Conservation (phyloP, 2,113 vertebrate genomes). For the Petrocephalus microphthalmus region DNA sequence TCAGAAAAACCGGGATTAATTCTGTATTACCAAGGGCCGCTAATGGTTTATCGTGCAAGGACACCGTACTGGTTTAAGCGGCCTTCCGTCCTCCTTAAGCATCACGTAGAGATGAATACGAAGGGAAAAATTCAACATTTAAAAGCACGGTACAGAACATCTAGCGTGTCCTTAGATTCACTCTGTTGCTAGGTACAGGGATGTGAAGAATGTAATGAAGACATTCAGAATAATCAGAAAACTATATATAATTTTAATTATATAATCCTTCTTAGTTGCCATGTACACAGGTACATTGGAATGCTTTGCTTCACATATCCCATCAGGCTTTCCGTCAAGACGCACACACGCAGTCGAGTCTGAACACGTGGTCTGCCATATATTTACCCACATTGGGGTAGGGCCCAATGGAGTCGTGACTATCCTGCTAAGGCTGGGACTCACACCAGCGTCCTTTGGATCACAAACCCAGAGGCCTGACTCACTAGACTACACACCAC, state of each 20-base stretch:
- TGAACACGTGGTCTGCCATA: not conserved
- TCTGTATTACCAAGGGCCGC: conserved; percentile 7
- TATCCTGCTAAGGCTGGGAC: not conserved
- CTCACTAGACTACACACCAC: not conserved
- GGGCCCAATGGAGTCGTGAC: not conserved
- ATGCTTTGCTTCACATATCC: not conserved
- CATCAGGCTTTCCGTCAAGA: not conserved
- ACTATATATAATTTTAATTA: not conserved
- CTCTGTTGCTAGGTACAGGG: not conserved
- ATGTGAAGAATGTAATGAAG: not conserved
- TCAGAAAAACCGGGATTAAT: conserved; percentile 13
- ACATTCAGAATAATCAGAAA: not conserved
- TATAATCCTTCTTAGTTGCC: not conserved
- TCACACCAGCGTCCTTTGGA: not conserved
- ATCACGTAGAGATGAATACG: not conserved
- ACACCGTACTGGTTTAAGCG: not conserved
- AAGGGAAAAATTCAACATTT: not conserved
- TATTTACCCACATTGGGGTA: not conserved
- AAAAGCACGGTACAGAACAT: not conserved
- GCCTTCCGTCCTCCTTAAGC: not conserved
- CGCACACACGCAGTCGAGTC: not conserved
- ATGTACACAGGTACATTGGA: not conserved
- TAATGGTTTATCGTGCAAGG: conserved; percentile 3
- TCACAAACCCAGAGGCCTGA: not conserved
- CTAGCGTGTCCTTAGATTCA: not conserved